A percentile compares a stretch with the other conserved stretches of the same genome.
phyloP scores from a whole-genome alignment of 2,797 vertebrate species.

The Botia kubotai region DNA sequence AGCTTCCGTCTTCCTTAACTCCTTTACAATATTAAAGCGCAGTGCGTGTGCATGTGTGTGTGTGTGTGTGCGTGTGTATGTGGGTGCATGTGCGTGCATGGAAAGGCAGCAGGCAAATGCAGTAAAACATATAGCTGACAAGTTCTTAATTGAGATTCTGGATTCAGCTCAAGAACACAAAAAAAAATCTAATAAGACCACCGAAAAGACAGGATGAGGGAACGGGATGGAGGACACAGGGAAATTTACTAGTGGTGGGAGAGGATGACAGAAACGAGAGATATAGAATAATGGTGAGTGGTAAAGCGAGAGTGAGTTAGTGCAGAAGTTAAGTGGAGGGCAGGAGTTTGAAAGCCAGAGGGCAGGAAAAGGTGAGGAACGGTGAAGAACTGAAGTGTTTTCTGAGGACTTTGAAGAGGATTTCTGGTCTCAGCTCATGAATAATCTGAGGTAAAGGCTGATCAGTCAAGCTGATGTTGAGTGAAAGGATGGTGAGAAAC shows the following conservation, averaged over 20 bases:
- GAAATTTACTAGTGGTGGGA: neutral
- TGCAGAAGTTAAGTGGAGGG: slow-evolving; percentile 18
- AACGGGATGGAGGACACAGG: neutral
- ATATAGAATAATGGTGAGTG: neutral
- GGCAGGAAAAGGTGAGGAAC: neutral
- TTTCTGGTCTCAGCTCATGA: slow-evolving; percentile 23
- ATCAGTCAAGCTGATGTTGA: slow-evolving; percentile 26
- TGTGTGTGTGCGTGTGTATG: slow-evolving; percentile 19
- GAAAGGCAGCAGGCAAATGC: slow-evolving; percentile 27
- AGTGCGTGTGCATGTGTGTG: slow-evolving; percentile 28
- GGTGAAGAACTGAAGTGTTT: neutral
- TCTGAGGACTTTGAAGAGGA: neutral
- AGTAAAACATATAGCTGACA: slow-evolving; percentile 60
- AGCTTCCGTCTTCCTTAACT: neutral
- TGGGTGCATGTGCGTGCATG: slow-evolving; percentile 16
- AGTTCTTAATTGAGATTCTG: slow-evolving; percentile 64
- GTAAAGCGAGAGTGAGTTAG: neutral
- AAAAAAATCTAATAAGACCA: slow-evolving; percentile 69
- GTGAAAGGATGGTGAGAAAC: slow-evolving; percentile 17
- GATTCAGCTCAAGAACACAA: slow-evolving; percentile 58
- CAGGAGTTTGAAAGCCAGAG: neutral
- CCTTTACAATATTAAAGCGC: slow-evolving; percentile 18
- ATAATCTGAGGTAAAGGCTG: slow-evolving; percentile 7
- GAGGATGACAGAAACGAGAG: slow-evolving; percentile 1
- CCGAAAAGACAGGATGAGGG: slow-evolving; percentile 38